Evolutionary conservation across 2,888 invertebrate genomes (phyloP).

Genomic region (Scaptomyza cyrtandrae): DNA sequence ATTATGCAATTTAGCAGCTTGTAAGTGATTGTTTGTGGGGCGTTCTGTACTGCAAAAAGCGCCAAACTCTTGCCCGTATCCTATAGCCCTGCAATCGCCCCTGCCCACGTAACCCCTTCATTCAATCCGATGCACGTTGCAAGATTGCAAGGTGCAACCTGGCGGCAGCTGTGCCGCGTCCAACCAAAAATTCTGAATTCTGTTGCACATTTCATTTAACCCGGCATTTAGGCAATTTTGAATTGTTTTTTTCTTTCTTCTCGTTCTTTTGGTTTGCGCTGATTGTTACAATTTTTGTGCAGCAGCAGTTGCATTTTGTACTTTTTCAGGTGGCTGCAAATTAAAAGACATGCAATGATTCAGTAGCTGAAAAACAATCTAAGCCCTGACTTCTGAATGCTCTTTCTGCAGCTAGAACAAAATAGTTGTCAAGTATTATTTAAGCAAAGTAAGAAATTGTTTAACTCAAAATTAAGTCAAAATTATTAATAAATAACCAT

Average conservation of each 20-base stretch:
- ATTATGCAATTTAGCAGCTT: slow-evolving; percentile 80
- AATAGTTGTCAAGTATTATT: too few species aligned
- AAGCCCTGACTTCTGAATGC: slow-evolving; percentile 5
- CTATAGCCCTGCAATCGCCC: neutral
- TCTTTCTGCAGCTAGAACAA: slow-evolving; percentile 7
- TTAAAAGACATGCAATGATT: slow-evolving; percentile 44
- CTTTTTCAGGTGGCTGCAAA: slow-evolving; percentile 42
- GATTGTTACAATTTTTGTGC: slow-evolving; percentile 77
- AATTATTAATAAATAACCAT: too few species aligned
- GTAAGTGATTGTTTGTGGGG: slow-evolving; percentile 80
- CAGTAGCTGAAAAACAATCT: too few species aligned
- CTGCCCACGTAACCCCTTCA: neutral
- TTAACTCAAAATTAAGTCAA: too few species aligned
- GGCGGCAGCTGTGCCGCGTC: slow-evolving; percentile 64
- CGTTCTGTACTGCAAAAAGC: slow-evolving; percentile 55
- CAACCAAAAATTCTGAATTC: slow-evolving; percentile 61
- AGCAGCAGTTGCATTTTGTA: slow-evolving; percentile 60
- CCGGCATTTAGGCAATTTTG: slow-evolving; percentile 62
- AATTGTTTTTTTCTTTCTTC: slow-evolving; percentile 24
- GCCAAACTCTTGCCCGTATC: slow-evolving; percentile 1
- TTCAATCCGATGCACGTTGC: slow-evolving; percentile 5
- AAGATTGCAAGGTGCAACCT: slow-evolving; percentile 69
- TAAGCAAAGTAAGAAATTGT: too few species aligned
- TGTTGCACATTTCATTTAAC: slow-evolving; percentile 67
- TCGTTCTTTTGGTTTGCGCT: slow-evolving; percentile 48